Evolutionary conservation across 2,888 invertebrate genomes (phyloP), one percentile per base, ranked within the genome.

Genomic region (Andricus quercusramuli): DNA sequence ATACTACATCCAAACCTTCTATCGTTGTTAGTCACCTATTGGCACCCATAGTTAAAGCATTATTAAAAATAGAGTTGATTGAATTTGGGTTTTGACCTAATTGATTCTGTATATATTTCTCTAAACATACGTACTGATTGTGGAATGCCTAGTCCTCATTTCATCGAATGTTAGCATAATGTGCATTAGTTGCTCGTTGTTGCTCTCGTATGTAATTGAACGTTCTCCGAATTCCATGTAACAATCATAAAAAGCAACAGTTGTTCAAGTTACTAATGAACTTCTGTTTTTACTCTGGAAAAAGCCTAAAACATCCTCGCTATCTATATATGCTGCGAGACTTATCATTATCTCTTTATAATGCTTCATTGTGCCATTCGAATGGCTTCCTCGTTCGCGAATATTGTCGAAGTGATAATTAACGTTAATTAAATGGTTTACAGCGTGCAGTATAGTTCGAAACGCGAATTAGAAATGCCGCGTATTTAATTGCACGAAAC

Each of bases 61-160:
- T 84, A 81, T 86, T 86, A 80, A 81, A 82, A 79, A 88, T 90
- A 89, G 90, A 87, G 82, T 88, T 90, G 86, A 86, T 85, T 88
- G 84, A 82, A 85, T 86, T 85, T 83, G 82, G 87, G 86, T 83
- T 80, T 85, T 70, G 87, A 85, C 85, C 86, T 84, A 82, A 82
- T 82, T 80, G 82, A 77, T 83, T 80, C 85, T 83, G 78, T 78
- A 81, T 77, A 78, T 41, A 76, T 59, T 77, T 67, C 70, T 81
- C 78, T 81, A 70, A 37, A 81, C 80, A 15, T 47, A 47, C 65
- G 79, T 79, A 83, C 82, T 86, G 85, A 79, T 85, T 88, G 88
- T 90, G 89, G 90, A 91, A 91, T 91, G 91, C 90, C 86, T 91
- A 90, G 91, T 88, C 86, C 85, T 85, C 84, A 83, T 81, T 82